These are phyloP conservation scores for Tokudaia muenninki DNA, from an alignment of 2,797 vertebrate species.

Conservation along the genomic window DNA sequence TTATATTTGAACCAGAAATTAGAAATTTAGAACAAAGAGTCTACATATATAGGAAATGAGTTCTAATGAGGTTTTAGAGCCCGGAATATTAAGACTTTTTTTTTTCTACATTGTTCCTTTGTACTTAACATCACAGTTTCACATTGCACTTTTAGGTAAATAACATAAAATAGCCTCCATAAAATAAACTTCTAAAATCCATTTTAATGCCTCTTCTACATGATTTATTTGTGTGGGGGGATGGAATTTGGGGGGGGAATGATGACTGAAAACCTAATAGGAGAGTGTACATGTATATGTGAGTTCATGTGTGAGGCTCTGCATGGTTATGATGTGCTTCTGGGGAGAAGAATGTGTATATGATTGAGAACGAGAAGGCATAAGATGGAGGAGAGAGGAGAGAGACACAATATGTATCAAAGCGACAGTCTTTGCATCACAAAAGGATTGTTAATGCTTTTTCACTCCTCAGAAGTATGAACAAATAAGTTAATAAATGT, in stretches of 20 bases:
- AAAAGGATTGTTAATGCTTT: not conserved
- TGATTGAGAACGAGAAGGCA: not conserved
- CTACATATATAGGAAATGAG: not conserved
- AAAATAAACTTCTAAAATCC: constrained; percentile 7
- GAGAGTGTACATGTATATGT: not conserved
- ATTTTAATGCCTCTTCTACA: not conserved
- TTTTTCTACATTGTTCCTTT: not conserved
- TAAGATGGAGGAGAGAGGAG: not conserved
- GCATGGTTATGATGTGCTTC: not conserved
- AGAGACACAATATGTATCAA: not conserved
- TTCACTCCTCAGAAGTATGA: constrained; percentile 3
- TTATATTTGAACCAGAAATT: constrained; percentile 53
- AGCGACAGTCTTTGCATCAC: not conserved
- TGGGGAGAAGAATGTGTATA: not conserved
- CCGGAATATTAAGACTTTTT: constrained; percentile 22
- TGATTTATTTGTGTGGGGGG: not conserved
- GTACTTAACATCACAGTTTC: not conserved
- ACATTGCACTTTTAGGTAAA: not conserved
- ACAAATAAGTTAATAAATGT: constrained; percentile 10
- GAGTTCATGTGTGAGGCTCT: too few relatives aligned
- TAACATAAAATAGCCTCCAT: constrained; percentile 11
- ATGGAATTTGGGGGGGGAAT: rapidly evolving
- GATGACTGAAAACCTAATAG: not conserved
- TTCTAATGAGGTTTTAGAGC: not conserved
- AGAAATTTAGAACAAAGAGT: constrained; percentile 24